Evolutionary conservation across 2,113 vertebrate species (phyloP), one percentile per base, ranked within the genome.

Genomic region (Irena cyanogastra): DNA sequence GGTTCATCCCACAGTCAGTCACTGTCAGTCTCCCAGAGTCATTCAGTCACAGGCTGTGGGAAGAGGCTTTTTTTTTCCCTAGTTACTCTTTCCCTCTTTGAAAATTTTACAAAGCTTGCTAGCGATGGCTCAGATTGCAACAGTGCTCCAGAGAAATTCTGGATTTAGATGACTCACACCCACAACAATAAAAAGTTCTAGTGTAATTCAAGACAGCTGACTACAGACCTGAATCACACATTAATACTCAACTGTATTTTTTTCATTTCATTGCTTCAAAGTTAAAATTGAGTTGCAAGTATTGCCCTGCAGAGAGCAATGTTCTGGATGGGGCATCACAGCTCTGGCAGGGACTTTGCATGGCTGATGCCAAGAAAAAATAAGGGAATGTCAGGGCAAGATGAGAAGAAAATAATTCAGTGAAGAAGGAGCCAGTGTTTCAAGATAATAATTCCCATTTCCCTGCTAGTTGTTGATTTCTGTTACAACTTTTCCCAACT

Each of bases 151-250:
- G 80, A 94, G 93, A 93, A 94, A 87, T 81, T 44, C 76, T 93
- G 19, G 33, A 75, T 89, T 83, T 70, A 47, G 79, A 92, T 95
- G 93, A 92, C 76, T 96, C 86, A 90, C 71, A 77, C 44, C 54
- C 92, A 90, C 83, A 89, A 87, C 88, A 96, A 82, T 94, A 60
- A 93, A 70, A 90, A 68, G 27, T 74, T 90, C 52, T 68, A 16
- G 49, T 83, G 76, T 96, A 96, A 93, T 93, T 96, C 76, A 84
- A 88, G 77, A 61, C 95, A 95, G 91, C 89, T 93, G 94, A 83
- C 52, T 96, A 7, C 28, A 65, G 74, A 24, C 83, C 94, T 69
- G 64, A 93, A 92, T 95, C 60, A 49, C 63, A 57, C 41, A 22
- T 92, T 78, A 81, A 84, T 71, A 64, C 68, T 64, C 42, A 49